phyloP scores from a whole-genome alignment of 2,797 vertebrate species.

The Vultur gryphus region DNA sequence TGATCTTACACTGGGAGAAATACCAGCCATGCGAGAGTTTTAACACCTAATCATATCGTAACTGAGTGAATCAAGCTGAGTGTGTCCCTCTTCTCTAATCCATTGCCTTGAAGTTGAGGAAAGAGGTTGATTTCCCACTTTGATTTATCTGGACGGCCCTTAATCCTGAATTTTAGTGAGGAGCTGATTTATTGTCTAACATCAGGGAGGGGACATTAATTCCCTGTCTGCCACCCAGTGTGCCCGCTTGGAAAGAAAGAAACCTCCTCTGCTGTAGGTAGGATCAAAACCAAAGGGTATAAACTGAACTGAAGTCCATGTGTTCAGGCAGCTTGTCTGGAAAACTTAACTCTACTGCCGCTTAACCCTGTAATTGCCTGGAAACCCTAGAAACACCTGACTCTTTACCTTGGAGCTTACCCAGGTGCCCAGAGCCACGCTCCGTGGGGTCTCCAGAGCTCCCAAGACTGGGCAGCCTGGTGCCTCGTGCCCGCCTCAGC shows the following conservation, averaged over 20 bases:
- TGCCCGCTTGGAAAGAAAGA: background rate
- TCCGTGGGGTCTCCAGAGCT: background rate
- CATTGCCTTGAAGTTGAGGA: conserved; percentile 10
- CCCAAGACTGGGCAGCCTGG: background rate
- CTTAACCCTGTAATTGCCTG: background rate
- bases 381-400: background rate
- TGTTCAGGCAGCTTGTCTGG: background rate
- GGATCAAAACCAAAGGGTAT: conserved; percentile 16
- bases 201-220: conserved; percentile 18
- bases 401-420: background rate
- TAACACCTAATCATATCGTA: background rate
- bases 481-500: rapidly evolving
- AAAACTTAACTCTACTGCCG: background rate
- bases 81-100: conserved; percentile 8
- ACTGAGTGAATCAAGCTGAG: background rate
- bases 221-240: background rate
- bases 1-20: background rate
- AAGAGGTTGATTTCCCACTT: conserved; percentile 12
- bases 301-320: background rate
- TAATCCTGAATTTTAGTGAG: background rate
- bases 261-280: conserved; percentile 50
- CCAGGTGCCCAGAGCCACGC: background rate
- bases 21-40: background rate
- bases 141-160: background rate
- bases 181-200: conserved; percentile 46